These are phyloP conservation scores for Rugalucina vietnamica DNA, from an alignment of 2,888 invertebrate species.

Conservation along the genomic window DNA sequence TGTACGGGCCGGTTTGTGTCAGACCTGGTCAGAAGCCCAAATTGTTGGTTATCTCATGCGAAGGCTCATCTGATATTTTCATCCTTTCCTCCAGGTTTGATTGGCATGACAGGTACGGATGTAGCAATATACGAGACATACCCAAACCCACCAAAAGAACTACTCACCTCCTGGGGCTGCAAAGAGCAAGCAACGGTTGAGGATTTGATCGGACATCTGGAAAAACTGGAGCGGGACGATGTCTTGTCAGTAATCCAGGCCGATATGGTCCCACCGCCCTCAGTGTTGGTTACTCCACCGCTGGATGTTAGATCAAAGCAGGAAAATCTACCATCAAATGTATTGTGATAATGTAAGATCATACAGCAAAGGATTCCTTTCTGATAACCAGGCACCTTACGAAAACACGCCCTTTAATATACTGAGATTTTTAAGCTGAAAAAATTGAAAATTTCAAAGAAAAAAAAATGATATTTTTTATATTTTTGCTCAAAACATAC, in stretches of 20 bases:
- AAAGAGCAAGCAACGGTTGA: conserved; percentile 59
- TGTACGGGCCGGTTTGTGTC: too few species aligned
- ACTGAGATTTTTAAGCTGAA: too few species aligned
- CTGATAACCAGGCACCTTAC: too few species aligned
- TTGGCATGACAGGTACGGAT: conserved; percentile 62
- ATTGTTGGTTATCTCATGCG: too few species aligned
- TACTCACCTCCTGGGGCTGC: conserved; percentile 63
- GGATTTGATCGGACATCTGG: conserved; percentile 57
- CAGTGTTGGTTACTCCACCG: background rate
- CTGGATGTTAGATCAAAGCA: background rate
- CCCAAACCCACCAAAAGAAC: conserved; percentile 59
- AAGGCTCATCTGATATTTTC: too few species aligned
- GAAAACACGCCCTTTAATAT: too few species aligned
- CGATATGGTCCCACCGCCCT: background rate
- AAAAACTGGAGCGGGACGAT: conserved; percentile 62
- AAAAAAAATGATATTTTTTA: too few species aligned
- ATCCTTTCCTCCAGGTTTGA: conserved; percentile 62
- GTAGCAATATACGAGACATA: conserved; percentile 60
- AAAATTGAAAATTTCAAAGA: too few species aligned
- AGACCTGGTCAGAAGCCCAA: too few species aligned
- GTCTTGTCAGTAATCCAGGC: conserved; percentile 30
- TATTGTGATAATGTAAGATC: background rate
- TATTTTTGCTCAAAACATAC: too few species aligned
- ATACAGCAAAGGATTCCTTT: too few species aligned
- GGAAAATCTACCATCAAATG: background rate